Evolutionary conservation across 2,888 invertebrate genomes (phyloP).

Genomic region (Fissipunctia ypsillon): DNA sequence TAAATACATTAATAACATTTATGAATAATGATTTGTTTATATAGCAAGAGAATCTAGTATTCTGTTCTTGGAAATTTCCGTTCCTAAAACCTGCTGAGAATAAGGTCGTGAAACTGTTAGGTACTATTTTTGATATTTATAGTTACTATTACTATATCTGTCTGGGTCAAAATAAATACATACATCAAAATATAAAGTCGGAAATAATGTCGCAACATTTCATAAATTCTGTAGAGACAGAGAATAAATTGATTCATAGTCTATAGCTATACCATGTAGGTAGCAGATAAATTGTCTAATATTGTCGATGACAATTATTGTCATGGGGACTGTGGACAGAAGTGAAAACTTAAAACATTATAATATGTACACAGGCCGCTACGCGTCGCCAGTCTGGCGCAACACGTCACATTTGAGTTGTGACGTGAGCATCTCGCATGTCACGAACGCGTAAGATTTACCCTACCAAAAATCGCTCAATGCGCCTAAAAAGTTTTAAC

Average conservation of each 20-base stretch:
- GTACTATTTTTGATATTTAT: neutral
- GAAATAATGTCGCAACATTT: neutral
- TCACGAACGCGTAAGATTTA: no score
- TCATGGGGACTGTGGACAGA: no score
- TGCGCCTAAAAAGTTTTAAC: no score
- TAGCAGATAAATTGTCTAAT: neutral
- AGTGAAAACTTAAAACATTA: no score
- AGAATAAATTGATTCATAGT: neutral
- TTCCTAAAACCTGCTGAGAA: neutral
- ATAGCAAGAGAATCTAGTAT: neutral
- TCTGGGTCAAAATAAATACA: neutral
- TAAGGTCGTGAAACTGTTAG: neutral
- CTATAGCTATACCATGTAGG: neutral
- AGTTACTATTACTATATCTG: neutral
- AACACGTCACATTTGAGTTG: no score
- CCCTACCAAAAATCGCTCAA: no score
- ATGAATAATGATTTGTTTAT: conserved; percentile 19
- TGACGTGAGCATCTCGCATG: no score
- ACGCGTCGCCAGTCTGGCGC: no score
- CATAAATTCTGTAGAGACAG: neutral
- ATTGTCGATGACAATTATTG: no score
- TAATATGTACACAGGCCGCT: no score
- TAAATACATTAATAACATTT: conserved; percentile 35
- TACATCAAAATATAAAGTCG: neutral
- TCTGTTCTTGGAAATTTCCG: neutral